phyloP scores from a whole-genome alignment of 2,113 vertebrate species.

The Pterophyllum scalare region DNA sequence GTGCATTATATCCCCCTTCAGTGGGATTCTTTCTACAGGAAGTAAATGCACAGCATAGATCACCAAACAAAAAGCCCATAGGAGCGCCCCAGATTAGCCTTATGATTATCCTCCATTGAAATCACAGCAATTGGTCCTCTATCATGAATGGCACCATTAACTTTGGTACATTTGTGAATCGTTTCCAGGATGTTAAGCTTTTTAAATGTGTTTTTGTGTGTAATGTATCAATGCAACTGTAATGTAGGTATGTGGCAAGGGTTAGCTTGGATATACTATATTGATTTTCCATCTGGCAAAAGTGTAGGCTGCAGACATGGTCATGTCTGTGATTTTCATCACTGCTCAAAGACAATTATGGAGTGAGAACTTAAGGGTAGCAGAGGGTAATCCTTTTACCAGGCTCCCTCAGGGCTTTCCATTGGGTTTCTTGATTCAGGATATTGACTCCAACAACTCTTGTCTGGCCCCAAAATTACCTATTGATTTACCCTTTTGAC shows the following conservation, averaged over 20 bases:
- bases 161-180: constrained; percentile 60
- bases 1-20: constrained; percentile 55
- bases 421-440: constrained; percentile 59
- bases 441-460: constrained; percentile 77
- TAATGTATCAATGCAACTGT: constrained; percentile 51
- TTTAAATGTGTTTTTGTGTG: constrained; percentile 29
- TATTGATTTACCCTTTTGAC: constrained; percentile 83
- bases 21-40: constrained; percentile 52
- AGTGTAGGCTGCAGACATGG: constrained; percentile 64
- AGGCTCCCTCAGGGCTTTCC: constrained; percentile 64
- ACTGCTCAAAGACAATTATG: constrained; percentile 80
- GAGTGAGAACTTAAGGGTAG: constrained; percentile 72
- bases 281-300: constrained; percentile 63
- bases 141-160: constrained; percentile 65
- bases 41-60: constrained; percentile 69
- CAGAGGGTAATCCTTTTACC: constrained; percentile 82
- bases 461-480: constrained; percentile 77
- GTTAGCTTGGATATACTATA: constrained; percentile 34
- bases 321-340: constrained; percentile 70
- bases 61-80: constrained; percentile 70
- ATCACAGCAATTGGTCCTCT: constrained; percentile 46
- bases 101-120: constrained; percentile 62
- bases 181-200: constrained; percentile 53
- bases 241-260: constrained; percentile 21
- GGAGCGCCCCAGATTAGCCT: constrained; percentile 62